These are phyloP conservation scores for Trinectes maculatus DNA, from an alignment of 2,113 vertebrate genomes.

Conservation along the genomic window DNA sequence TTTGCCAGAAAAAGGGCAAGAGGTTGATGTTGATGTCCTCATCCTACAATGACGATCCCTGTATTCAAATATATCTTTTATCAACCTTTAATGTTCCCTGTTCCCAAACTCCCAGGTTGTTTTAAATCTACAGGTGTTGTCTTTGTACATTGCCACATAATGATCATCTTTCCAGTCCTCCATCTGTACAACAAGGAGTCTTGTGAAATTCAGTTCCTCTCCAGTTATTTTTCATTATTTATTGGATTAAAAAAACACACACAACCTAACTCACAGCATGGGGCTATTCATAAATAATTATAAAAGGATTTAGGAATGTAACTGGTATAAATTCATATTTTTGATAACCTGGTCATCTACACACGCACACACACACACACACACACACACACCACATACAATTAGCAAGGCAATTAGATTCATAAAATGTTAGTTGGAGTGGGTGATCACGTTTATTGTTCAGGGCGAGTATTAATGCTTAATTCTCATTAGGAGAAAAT, in stretches of 20 bases:
- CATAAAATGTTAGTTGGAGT: constrained; percentile 9
- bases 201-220: neutral
- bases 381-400: constrained; percentile 5
- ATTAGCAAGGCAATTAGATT: constrained; percentile 39
- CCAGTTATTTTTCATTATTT: constrained; percentile 9
- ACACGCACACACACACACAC: constrained; percentile 4
- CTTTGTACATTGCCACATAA: neutral
- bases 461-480: constrained; percentile 24
- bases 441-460: constrained; percentile 42
- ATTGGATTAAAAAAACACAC: constrained; percentile 23
- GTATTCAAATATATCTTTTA: no score
- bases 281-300: constrained; percentile 46
- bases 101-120: neutral
- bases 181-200: neutral
- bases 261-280: constrained; percentile 13
- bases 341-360: constrained; percentile 25
- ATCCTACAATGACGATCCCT: no score
- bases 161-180: neutral
- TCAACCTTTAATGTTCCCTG: neutral
- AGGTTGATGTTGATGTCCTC: neutral
- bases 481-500: constrained; percentile 39
- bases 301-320: constrained; percentile 44
- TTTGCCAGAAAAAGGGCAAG: neutral
- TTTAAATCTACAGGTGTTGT: neutral
- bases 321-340: constrained; percentile 9